Base-by-base conservation (phyloP, 1,140 invertebrate genomes). In the Apis dorsata region DNA sequence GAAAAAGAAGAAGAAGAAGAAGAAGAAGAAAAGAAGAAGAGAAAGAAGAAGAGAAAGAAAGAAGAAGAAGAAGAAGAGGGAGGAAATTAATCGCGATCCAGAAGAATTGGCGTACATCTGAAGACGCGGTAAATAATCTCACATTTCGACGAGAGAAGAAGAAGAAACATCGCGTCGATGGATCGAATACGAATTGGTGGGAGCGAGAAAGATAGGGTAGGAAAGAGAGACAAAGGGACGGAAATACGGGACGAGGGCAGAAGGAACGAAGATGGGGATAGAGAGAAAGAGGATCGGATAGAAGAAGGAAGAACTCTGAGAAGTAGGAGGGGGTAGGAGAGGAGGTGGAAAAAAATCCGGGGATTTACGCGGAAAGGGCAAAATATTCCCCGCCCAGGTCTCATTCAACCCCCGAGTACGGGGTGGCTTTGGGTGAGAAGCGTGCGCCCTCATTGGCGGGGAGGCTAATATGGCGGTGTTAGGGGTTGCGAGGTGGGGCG, bases 391-490 rank as follows among this genome's bases (percentile, higher is more conserved):
- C 93, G 93, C 93, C 93, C 93, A 92, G 91, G 89, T 87, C 89
- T 93, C 93, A 93, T 94, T 94, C 93, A 93, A 92, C 90, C 90
- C 88, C 90, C 88, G 87, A 90, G 89, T 87, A 91, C 86, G 85
- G 91, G 91, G 90, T 89, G 91, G 92, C 92, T 92, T 89, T 93
- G 92, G 92, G 91, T 92, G 91, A 88, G 90, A 90, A 88, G 85
- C 91, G 87, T 84, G 84, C 83, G 79, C 76, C 88, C 86, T 90
- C 90, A 94, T 94, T 93, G 93, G 93, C 85, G 89, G 89, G 88
- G 86, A 81, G 89, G 92, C 92, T 93, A 93, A 94, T 93, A 94
- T 94, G 93, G 93, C 93, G 93, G 93, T 92, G 93, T 93, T 86
- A 90, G 90, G 74, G 89, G 85, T 84, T 88, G 81, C 80, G 65